A percentile compares a stretch with the other conserved stretches of the same genome.
Evolutionary conservation across 1,140 invertebrate species (phyloP).

Genomic region (Hycleus phaleratus): DNA sequence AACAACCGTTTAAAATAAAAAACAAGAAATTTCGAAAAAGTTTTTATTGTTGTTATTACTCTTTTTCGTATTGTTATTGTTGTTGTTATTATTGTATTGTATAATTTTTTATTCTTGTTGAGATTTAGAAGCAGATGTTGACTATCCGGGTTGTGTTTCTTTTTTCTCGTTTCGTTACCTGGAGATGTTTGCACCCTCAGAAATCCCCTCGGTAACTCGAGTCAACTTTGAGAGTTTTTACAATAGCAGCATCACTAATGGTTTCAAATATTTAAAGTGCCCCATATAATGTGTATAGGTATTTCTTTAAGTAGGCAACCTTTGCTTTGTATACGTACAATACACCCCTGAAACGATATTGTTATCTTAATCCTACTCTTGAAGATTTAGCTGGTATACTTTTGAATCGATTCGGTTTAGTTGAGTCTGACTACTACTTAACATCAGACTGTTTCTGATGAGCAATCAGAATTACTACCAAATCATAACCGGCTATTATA

Average conservation of each 20-base stretch:
- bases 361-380: neutral
- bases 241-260: conserved; percentile 13
- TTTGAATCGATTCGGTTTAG: neutral
- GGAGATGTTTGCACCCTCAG: too few species aligned
- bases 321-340: too few species aligned
- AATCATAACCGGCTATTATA: neutral
- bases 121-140: too few species aligned
- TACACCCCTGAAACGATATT: conserved; percentile 2
- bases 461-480: neutral
- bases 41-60: too few species aligned
- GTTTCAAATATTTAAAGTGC: conserved; percentile 13
- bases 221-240: conserved; percentile 7
- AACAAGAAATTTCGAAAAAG: too few species aligned
- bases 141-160: too few species aligned
- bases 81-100: too few species aligned
- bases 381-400: neutral
- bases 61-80: too few species aligned
- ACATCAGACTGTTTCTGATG: too few species aligned
- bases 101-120: too few species aligned
- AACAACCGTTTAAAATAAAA: too few species aligned
- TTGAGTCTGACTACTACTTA: neutral
- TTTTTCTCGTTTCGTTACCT: too few species aligned
- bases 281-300: conserved; percentile 2
- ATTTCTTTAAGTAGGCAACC: neutral
- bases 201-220: neutral